Evolutionary conservation across 2,113 vertebrate species (phyloP).

Genomic region (Atrichornis clamosus): DNA sequence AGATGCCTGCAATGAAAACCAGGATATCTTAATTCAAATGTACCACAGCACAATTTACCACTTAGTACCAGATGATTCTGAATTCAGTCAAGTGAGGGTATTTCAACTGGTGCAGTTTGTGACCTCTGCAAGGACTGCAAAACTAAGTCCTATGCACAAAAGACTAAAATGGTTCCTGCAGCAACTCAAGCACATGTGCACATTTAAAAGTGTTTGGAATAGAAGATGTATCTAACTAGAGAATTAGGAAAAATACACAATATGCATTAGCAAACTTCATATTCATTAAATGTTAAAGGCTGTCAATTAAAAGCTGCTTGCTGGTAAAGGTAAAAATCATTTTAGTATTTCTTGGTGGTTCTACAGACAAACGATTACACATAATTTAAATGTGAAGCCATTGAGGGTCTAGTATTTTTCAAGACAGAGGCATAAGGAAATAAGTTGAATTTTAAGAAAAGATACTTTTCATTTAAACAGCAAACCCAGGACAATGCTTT

Average conservation of each 20-base stretch:
- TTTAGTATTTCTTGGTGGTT: background rate
- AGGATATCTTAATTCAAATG: conserved; percentile 41
- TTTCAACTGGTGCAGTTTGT: background rate
- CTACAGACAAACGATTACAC: background rate
- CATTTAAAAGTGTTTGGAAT: background rate
- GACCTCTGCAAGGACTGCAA: background rate
- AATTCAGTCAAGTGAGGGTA: background rate
- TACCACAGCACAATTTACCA: background rate
- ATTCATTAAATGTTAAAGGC: background rate
- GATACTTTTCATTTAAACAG: background rate
- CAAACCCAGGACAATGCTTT: background rate
- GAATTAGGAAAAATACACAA: background rate
- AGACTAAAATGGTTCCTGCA: background rate
- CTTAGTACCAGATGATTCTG: background rate
- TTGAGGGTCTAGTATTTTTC: background rate
- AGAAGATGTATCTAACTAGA: background rate
- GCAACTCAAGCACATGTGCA: background rate
- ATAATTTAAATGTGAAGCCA: background rate
- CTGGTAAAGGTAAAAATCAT: background rate
- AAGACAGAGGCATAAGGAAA: background rate
- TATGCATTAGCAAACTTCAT: background rate
- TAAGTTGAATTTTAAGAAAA: background rate
- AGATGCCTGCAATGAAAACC: conserved; percentile 85
- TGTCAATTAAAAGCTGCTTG: background rate
- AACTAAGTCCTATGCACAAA: background rate